Evolutionary conservation across 1,140 invertebrate species (phyloP).

Genomic region (Leptinotarsa defecta): DNA sequence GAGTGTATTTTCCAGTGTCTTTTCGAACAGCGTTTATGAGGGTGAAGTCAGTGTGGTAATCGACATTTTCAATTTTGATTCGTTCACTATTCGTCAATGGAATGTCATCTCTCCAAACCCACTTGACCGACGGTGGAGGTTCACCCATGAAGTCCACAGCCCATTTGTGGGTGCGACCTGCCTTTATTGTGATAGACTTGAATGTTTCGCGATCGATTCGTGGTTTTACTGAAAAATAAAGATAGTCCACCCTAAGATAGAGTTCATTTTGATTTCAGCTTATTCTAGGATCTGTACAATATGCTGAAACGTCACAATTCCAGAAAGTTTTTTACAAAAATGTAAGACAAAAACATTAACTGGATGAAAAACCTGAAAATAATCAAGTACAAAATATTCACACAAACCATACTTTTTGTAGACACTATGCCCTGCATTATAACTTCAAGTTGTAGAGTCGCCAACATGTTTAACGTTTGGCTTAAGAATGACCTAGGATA

Average conservation of each 20-base stretch:
- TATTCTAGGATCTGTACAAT: constrained; percentile 32
- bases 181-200: constrained; percentile 84
- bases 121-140: constrained; percentile 82
- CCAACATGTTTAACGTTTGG: background rate
- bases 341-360: constrained; percentile 20
- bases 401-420: constrained; percentile 24
- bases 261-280: constrained; percentile 13
- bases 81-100: constrained; percentile 80
- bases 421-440: constrained; percentile 12
- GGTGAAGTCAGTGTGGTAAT: constrained; percentile 89
- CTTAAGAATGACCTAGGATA: constrained; percentile 9
- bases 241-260: background rate
- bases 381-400: constrained; percentile 26
- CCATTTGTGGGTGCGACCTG: constrained; percentile 90
- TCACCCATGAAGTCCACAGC: constrained; percentile 89
- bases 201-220: constrained; percentile 90
- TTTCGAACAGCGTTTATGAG: constrained; percentile 81
- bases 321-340: constrained; percentile 34
- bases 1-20: constrained; percentile 90
- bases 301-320: constrained; percentile 46
- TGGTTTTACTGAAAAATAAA: constrained; percentile 67
- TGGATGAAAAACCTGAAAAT: constrained; percentile 29
- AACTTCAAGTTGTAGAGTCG: constrained; percentile 8
- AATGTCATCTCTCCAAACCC: constrained; percentile 85
- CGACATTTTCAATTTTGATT: constrained; percentile 86